Conservation (phyloP, 1,140 invertebrate species). For the Trichomalopsis sarcophagae region DNA sequence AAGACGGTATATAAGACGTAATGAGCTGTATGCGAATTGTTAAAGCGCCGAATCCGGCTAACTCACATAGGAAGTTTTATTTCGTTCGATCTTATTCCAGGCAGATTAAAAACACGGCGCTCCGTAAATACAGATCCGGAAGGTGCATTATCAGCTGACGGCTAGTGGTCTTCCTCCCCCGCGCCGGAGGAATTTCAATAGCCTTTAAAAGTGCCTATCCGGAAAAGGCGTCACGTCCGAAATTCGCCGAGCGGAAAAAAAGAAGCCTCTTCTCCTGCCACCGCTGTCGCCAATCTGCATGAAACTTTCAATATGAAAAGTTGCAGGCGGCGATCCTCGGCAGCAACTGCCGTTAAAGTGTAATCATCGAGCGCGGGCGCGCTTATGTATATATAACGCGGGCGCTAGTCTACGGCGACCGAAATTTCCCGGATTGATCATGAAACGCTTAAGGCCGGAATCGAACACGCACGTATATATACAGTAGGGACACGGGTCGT, state of each 20-base stretch:
- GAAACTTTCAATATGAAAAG: slow-evolving; percentile 30
- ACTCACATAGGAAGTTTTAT: no score
- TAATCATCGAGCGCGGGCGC: background rate
- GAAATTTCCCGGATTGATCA: slow-evolving; percentile 20
- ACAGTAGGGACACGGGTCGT: no score
- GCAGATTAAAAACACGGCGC: no score
- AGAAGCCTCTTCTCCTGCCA: background rate
- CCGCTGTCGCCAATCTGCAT: slow-evolving; percentile 13
- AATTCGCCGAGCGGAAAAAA: slow-evolving; percentile 23
- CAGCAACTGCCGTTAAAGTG: slow-evolving; percentile 19
- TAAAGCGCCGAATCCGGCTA: no score
- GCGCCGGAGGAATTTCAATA: slow-evolving; percentile 37
- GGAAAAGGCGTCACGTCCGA: slow-evolving; percentile 36
- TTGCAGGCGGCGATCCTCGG: background rate
- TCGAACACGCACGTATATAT: background rate
- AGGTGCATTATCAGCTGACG: slow-evolving; percentile 35
- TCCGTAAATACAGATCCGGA: slow-evolving; percentile 5
- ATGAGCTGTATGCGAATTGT: no score
- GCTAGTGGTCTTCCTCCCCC: background rate
- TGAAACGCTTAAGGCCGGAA: slow-evolving; percentile 17
- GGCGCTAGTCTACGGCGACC: background rate
- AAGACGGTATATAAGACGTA: no score
- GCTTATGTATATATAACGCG: no score
- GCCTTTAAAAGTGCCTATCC: slow-evolving; percentile 33
- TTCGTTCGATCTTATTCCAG: no score